Percentiles rank a stretch among this genome's conserved stretches.
These are phyloP conservation scores for Xiphophorus hellerii DNA, from an alignment of 2,113 vertebrate genomes.

Conservation along the genomic window DNA sequence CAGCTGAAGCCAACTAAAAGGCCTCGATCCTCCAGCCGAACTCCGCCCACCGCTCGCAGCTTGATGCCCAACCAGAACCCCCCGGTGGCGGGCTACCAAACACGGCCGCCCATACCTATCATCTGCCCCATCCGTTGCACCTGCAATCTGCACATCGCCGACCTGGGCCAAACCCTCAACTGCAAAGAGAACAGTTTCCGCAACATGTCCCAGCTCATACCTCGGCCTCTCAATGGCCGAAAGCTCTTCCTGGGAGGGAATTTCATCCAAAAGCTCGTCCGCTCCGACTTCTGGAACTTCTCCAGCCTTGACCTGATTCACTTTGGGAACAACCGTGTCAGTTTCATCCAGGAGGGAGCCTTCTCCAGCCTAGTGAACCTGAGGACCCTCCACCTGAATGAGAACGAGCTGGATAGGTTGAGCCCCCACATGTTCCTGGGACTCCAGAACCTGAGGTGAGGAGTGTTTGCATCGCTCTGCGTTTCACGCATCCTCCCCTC, in stretches of 20 bases:
- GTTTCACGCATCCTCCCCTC: background rate
- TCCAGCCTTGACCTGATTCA: slow-evolving; percentile 96
- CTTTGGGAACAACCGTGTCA: slow-evolving; percentile 96
- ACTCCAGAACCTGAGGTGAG: slow-evolving; percentile 86
- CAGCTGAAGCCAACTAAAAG: slow-evolving; percentile 90
- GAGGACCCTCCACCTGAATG: slow-evolving; percentile 94
- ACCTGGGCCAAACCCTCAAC: slow-evolving; percentile 95
- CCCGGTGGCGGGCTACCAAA: slow-evolving; percentile 93
- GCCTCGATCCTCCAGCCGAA: slow-evolving; percentile 84
- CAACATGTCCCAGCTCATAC: slow-evolving; percentile 95
- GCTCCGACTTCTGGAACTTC: slow-evolving; percentile 98
- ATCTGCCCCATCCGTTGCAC: slow-evolving; percentile 95
- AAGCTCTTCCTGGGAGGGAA: slow-evolving; percentile 97
- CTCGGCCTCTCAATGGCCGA: slow-evolving; percentile 94
- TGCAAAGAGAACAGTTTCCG: slow-evolving; percentile 93
- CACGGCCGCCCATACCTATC: slow-evolving; percentile 94
- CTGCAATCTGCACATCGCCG: slow-evolving; percentile 96
- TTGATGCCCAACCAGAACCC: slow-evolving; percentile 91
- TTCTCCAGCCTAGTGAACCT: slow-evolving; percentile 93
- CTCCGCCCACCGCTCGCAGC: slow-evolving; percentile 88
- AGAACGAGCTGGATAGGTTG: slow-evolving; percentile 92
- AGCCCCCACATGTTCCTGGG: slow-evolving; percentile 95
- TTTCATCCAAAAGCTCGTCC: slow-evolving; percentile 96
- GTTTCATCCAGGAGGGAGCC: slow-evolving; percentile 95
- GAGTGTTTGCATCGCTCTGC: background rate